Conservation (phyloP, 92 coral and sea anemone genomes). For the Galaxea fascicularis region DNA sequence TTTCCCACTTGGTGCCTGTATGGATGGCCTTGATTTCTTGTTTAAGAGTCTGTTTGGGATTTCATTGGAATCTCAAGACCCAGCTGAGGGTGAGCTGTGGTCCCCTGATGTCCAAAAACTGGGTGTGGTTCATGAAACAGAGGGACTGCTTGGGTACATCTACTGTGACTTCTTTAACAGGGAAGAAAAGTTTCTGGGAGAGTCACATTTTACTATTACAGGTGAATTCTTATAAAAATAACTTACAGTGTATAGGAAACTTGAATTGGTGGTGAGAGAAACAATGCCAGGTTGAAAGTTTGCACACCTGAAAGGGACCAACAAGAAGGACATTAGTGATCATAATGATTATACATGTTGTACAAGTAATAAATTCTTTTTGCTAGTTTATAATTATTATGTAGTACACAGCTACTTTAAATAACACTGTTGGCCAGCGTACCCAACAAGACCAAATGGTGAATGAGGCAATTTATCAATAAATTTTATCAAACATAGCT, state of each 20-base stretch:
- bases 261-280: too few relatives aligned
- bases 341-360: too few relatives aligned
- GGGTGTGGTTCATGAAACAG: constrained; percentile 89
- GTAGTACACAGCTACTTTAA: too few relatives aligned
- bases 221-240: constrained; percentile 55
- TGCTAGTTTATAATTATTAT: too few relatives aligned
- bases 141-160: constrained; percentile 90
- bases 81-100: constrained; percentile 92
- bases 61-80: constrained; percentile 74
- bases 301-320: too few relatives aligned
- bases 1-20: constrained; percentile 96
- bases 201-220: constrained; percentile 96
- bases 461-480: too few relatives aligned
- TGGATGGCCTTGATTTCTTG: constrained; percentile 89
- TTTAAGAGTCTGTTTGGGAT: constrained; percentile 88
- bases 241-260: neutral
- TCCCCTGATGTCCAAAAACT: constrained; percentile 91
- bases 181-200: constrained; percentile 86
- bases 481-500: too few relatives aligned
- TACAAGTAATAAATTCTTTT: too few relatives aligned
- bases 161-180: constrained; percentile 95
- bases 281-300: too few relatives aligned
- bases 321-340: too few relatives aligned
- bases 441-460: too few relatives aligned
- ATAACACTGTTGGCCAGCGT: too few relatives aligned